Evolutionary conservation across 1,140 invertebrate genomes (phyloP).

Genomic region (Brachionus koreanus): DNA sequence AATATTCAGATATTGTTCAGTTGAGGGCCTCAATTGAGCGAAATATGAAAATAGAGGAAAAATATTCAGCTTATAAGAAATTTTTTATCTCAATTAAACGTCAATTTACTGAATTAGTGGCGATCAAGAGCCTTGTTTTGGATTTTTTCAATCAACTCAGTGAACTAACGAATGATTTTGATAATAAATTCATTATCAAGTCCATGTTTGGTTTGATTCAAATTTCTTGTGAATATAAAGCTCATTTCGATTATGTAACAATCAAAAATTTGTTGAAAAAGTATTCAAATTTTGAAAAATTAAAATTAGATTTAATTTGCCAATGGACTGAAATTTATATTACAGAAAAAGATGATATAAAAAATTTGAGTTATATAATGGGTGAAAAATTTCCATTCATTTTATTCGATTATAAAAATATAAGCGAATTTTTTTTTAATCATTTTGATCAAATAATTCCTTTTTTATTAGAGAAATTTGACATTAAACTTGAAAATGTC

Average conservation of each 20-base stretch:
- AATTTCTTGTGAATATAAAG: not conserved
- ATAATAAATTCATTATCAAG: not conserved
- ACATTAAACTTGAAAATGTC: not conserved
- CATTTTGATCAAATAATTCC: not conserved
- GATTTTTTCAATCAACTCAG: not conserved
- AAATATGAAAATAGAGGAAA: not conserved
- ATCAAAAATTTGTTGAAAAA: not conserved
- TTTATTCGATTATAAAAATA: not conserved
- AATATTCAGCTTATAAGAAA: slow-evolving; percentile 19
- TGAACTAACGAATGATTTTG: not conserved
- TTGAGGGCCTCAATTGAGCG: not conserved
- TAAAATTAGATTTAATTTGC: not conserved
- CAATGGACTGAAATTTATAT: slow-evolving; percentile 26
- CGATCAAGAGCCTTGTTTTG: not conserved
- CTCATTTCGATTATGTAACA: not conserved
- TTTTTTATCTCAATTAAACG: not conserved
- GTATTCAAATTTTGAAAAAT: not conserved
- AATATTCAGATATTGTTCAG: not conserved
- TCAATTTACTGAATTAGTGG: not conserved
- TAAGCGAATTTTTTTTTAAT: not conserved
- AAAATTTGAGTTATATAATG: not conserved
- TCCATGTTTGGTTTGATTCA: slow-evolving; percentile 4
- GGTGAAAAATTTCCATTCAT: not conserved
- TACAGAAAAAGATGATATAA: not conserved
- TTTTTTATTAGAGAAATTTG: not conserved